Evolutionary conservation across 2,797 vertebrate genomes (phyloP).

Genomic region (Catostomus latipinnis): DNA sequence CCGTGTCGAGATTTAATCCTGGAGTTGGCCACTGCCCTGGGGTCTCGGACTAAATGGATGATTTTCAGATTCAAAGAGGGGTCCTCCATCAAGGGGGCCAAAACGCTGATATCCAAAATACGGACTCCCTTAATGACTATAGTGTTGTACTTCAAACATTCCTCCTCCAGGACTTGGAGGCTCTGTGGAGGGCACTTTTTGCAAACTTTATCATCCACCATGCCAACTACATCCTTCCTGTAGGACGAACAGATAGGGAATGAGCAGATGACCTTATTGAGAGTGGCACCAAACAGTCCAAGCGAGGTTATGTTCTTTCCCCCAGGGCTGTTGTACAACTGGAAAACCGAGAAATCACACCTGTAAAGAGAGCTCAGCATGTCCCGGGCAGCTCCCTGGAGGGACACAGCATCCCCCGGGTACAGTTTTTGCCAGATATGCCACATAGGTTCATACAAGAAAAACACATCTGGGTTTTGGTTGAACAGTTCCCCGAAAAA

Average conservation of each 20-base stretch:
- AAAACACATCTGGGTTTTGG: slow-evolving; percentile 96
- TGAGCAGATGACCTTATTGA: slow-evolving; percentile 97
- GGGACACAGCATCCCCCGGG: slow-evolving; percentile 92
- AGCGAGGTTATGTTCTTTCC: slow-evolving; percentile 94
- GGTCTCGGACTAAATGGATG: slow-evolving; percentile 94
- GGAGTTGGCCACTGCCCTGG: slow-evolving; percentile 93
- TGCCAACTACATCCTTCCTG: slow-evolving; percentile 91
- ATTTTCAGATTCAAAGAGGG: slow-evolving; percentile 93
- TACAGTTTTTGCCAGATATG: slow-evolving; percentile 99
- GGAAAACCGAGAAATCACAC: slow-evolving; percentile 96
- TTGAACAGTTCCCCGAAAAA: slow-evolving; percentile 99
- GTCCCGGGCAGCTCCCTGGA: slow-evolving; percentile 95
- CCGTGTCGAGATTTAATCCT: slow-evolving; percentile 95
- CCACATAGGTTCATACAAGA: slow-evolving; percentile 98
- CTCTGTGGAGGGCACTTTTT: slow-evolving; percentile 95
- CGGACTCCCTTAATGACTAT: slow-evolving; percentile 97
- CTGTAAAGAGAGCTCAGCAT: slow-evolving; percentile 95
- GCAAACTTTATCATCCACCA: slow-evolving; percentile 96
- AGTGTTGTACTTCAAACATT: slow-evolving; percentile 92
- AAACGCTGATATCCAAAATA: slow-evolving; percentile 89
- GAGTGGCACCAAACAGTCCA: slow-evolving; percentile 91
- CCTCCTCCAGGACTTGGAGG: slow-evolving; percentile 89
- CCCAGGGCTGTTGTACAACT: slow-evolving; percentile 92
- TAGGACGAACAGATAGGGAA: slow-evolving; percentile 94
- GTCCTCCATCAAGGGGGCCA: slow-evolving; percentile 92